Evolutionary conservation across 2,797 vertebrate genomes (phyloP).

Genomic region (Trematomus bernacchii): DNA sequence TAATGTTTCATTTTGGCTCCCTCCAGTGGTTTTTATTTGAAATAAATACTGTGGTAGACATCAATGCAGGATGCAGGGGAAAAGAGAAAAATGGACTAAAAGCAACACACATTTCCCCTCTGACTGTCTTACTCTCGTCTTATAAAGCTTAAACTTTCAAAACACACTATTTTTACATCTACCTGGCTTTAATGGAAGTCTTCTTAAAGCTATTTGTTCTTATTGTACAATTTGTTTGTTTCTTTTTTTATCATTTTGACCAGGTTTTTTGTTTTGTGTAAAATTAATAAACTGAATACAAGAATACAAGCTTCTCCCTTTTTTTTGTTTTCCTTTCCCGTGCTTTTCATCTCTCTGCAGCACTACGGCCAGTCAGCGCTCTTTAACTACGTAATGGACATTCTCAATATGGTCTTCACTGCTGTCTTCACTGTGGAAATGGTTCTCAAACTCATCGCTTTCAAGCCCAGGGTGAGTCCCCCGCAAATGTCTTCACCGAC

Average conservation of each 20-base stretch:
- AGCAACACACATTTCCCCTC: not conserved
- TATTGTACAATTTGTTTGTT: not conserved
- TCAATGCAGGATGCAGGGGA: not conserved
- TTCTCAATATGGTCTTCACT: constrained; percentile 99
- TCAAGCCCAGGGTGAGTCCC: constrained; percentile 96
- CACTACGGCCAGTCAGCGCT: constrained; percentile 96
- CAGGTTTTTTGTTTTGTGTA: not conserved
- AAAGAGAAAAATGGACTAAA: not conserved
- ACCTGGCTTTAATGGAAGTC: not conserved
- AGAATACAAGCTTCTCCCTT: not conserved
- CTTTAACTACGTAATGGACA: constrained; percentile 99
- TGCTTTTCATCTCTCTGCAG: constrained; percentile 76
- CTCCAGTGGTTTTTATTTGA: not conserved
- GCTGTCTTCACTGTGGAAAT: constrained; percentile 98
- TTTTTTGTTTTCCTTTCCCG: not conserved
- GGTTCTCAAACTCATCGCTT: constrained; percentile 98
- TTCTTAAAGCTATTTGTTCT: not conserved
- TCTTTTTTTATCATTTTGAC: not conserved
- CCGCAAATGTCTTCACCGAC: not conserved
- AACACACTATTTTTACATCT: not conserved
- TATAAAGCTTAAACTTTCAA: not conserved
- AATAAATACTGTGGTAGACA: not conserved
- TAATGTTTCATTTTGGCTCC: not conserved
- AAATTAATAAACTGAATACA: not conserved
- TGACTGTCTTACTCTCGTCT: not conserved